Evolutionary conservation across 2,797 vertebrate species (phyloP), one percentile per base, ranked within the genome.

Genomic region (Coluber constrictor): DNA sequence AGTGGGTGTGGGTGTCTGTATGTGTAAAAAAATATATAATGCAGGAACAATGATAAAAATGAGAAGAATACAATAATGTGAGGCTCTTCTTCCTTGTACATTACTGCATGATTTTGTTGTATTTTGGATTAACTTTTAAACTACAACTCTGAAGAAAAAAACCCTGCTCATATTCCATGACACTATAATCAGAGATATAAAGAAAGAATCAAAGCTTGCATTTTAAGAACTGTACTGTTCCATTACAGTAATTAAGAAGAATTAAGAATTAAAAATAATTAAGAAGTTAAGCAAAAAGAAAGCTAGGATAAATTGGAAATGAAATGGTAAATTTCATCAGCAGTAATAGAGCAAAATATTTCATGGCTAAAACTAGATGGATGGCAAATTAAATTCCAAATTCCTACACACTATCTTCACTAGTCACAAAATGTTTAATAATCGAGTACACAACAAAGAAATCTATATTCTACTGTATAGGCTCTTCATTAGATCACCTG

Each of bases 151-250:
- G 12, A 87, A n/a, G 56, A 90, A 20, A 51, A 51, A 74, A 63
- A 9, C 90, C 92, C 3, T 47, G 20, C 90, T 93, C 93, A 83
- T 94, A 74, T 37, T 74, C 0, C 59, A 11, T 47, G 7, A 79
- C 47, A 18, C 8, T 90, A 86, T 15, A 94, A 88, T 79, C 54
- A 94, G 13, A 91, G 92, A 95, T 90, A 27, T 91, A 92, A 0
- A 29, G 18, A 86, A 2, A 56, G 89, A 93, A 54, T 86, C 0
- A 91, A 92, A 90, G 91, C 1, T 27, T 18, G 15, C 79, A 90
- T 23, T 37, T 37, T 79, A 0, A 5, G 18, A 94, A 93, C 79
- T 91, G 56, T 88, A 90, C 37, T 87, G 86, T 57, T 91, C 29
- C 13, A 15, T 93, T 37, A 94, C n/a, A 32, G 15, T 16, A 32